Evolutionary conservation across 2,888 invertebrate genomes (phyloP).

Genomic region (Noctuana brunneofusca): DNA sequence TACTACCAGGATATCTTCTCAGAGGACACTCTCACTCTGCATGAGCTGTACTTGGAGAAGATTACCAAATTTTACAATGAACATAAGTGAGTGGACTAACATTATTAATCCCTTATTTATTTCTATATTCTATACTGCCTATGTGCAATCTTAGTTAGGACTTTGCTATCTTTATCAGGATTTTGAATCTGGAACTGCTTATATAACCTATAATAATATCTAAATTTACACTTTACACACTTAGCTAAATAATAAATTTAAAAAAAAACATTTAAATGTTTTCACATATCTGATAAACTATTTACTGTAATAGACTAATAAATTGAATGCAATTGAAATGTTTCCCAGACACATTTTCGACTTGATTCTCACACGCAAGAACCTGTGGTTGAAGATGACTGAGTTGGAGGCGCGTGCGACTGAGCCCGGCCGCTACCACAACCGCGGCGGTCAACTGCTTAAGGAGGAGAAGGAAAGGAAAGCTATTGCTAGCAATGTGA

Average conservation of each 20-base stretch:
- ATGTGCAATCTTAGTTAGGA: too few relatives aligned
- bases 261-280: too few relatives aligned
- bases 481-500: slow-evolving; percentile 83
- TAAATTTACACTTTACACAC: too few relatives aligned
- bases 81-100: slow-evolving; percentile 78
- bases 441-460: slow-evolving; percentile 93
- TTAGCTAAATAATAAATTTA: too few relatives aligned
- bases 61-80: slow-evolving; percentile 85
- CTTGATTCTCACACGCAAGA: slow-evolving; percentile 85
- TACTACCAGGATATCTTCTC: slow-evolving; percentile 87
- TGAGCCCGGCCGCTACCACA: slow-evolving; percentile 92
- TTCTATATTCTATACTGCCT: too few relatives aligned
- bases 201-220: too few relatives aligned
- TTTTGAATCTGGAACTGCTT: too few relatives aligned
- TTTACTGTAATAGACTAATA: too few relatives aligned
- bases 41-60: slow-evolving; percentile 90
- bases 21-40: slow-evolving; percentile 90
- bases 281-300: too few relatives aligned
- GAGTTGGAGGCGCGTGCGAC: slow-evolving; percentile 89
- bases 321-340: background rate
- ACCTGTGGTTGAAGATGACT: slow-evolving; percentile 89
- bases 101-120: too few relatives aligned
- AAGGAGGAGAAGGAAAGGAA: slow-evolving; percentile 95
- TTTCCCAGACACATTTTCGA: slow-evolving; percentile 84
- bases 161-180: too few relatives aligned